phyloP scores from a whole-genome alignment of 2,113 vertebrate genomes.

The Anguilla japonica region DNA sequence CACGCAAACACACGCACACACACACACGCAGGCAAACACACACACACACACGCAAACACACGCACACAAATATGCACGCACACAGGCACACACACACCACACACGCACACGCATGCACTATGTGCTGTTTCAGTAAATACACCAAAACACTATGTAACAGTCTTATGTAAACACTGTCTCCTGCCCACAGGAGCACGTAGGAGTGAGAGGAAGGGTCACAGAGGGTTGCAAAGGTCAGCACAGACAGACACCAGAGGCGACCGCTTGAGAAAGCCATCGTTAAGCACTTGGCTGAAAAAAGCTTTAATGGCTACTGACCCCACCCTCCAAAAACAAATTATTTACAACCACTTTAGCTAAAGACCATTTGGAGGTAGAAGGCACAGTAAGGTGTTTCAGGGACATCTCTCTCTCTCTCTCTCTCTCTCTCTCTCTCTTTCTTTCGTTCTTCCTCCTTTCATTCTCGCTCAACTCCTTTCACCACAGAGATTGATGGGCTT shows the following conservation, averaged over 20 bases:
- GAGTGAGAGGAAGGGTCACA: not conserved
- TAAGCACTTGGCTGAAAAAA: conserved; percentile 56
- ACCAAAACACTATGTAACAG: no score
- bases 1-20: no score
- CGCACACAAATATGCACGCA: no score
- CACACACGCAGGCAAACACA: no score
- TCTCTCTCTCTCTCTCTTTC: conserved; percentile 43
- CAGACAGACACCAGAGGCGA: conserved; percentile 47
- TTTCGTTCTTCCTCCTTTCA: conserved; percentile 54
- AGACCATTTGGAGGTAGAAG: conserved; percentile 35
- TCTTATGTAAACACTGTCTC: not conserved
- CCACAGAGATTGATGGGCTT: conserved; percentile 67
- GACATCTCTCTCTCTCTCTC: conserved; percentile 47
- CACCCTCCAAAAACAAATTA: conserved; percentile 48
- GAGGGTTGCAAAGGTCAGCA: conserved; percentile 50
- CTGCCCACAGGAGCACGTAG: not conserved
- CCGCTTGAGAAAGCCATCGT: conserved; percentile 49
- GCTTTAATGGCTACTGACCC: conserved; percentile 41
- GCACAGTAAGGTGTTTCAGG: conserved; percentile 54
- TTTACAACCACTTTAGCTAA: conserved; percentile 37
- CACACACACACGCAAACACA: no score
- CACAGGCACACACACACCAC: not conserved
- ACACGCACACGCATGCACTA: no score
- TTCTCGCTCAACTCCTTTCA: conserved; percentile 58
- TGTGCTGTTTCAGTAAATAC: no score